Conservation (phyloP, 2,888 invertebrate genomes). For the Ariolimax columbianus region DNA sequence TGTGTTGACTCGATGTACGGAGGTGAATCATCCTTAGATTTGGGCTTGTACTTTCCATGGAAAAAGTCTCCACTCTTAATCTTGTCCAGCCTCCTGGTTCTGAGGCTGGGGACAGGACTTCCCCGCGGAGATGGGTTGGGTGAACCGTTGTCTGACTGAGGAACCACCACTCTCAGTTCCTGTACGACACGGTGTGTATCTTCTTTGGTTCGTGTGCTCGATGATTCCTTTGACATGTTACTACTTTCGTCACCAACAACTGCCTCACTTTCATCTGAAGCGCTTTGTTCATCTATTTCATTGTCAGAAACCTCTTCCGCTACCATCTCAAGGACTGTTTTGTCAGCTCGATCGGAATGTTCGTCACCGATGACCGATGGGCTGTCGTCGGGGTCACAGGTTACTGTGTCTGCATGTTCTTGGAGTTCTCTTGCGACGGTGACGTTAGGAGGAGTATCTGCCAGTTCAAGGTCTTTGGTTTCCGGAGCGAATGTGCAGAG, state of each 20-base stretch:
- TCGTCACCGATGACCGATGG: no score
- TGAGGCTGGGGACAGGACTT: background rate
- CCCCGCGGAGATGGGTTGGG: background rate
- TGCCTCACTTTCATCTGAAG: background rate
- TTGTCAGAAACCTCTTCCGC: background rate
- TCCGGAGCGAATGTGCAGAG: conserved; percentile 19
- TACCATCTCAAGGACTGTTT: background rate
- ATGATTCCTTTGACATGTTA: background rate
- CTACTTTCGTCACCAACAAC: background rate
- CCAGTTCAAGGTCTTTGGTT: conserved; percentile 19
- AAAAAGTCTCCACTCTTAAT: background rate
- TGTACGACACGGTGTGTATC: background rate
- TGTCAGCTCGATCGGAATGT: background rate
- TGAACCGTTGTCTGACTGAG: background rate
- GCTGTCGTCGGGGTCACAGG: background rate
- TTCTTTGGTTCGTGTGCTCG: background rate
- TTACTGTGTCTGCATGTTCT: background rate
- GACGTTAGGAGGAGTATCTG: background rate
- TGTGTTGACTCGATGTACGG: conserved; percentile 1
- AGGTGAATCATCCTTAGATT: background rate
- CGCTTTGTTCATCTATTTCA: background rate
- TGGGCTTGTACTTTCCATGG: conserved; percentile 5
- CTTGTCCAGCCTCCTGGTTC: background rate
- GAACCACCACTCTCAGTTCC: background rate
- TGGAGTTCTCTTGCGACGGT: background rate